Conservation (phyloP, 2,113 vertebrate species). For the Sander vitreus region DNA sequence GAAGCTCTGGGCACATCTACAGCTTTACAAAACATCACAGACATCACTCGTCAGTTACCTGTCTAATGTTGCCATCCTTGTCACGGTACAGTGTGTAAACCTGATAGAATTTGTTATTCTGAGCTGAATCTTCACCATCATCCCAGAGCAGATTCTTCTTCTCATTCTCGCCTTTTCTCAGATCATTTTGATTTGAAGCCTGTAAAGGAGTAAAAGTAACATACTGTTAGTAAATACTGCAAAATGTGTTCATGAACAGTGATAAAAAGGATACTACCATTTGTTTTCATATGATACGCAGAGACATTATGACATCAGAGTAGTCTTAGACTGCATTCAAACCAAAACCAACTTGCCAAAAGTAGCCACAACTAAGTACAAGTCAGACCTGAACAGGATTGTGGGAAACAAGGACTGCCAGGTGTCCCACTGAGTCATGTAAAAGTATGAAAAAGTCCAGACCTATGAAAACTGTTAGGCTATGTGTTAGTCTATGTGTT, state of each 20-base stretch:
- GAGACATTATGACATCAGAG: background rate
- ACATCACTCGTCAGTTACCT: constrained; percentile 78
- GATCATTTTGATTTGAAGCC: constrained; percentile 27
- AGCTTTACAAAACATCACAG: background rate
- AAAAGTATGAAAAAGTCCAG: too few species aligned
- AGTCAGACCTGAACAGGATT: too few species aligned
- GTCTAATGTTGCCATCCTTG: constrained; percentile 89
- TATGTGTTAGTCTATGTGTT: too few species aligned
- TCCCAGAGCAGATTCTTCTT: constrained; percentile 68
- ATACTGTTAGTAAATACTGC: background rate
- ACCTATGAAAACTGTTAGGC: too few species aligned
- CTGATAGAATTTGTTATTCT: constrained; percentile 87
- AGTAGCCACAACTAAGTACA: too few species aligned
- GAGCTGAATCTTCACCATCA: constrained; percentile 71
- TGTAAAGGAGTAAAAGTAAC: constrained; percentile 5
- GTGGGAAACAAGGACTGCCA: too few species aligned
- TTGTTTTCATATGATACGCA: background rate
- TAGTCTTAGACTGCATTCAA: background rate
- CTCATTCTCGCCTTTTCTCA: constrained; percentile 63
- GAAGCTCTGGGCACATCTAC: too few species aligned
- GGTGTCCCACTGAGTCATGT: too few species aligned
- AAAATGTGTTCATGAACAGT: background rate
- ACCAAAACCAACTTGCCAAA: too few species aligned
- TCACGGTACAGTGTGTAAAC: constrained; percentile 91
- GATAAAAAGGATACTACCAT: background rate